These are phyloP conservation scores for Serranus cabrilla DNA, from an alignment of 2,797 vertebrate genomes.

Conservation along the genomic window DNA sequence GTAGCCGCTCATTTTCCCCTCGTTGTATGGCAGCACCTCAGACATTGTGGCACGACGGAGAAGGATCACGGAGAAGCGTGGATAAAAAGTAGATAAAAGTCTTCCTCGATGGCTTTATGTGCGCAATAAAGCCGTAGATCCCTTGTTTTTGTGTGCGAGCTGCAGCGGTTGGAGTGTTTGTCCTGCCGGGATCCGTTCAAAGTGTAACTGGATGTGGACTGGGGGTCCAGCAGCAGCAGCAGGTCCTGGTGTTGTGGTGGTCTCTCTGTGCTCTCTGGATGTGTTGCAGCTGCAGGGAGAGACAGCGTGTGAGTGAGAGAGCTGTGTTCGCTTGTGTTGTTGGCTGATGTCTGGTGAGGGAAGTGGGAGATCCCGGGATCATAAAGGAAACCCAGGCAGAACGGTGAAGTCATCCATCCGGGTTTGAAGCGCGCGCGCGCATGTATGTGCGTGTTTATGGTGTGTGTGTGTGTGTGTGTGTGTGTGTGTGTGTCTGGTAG, in stretches of 20 bases:
- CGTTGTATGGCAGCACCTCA: slow-evolving; percentile 96
- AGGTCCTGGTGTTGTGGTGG: slow-evolving; percentile 50
- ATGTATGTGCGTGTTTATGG: slow-evolving; percentile 32
- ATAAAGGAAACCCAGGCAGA: slow-evolving; percentile 96
- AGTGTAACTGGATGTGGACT: neutral
- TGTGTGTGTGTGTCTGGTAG: slow-evolving; percentile 15
- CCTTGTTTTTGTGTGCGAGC: neutral
- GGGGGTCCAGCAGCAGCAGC: slow-evolving; percentile 1
- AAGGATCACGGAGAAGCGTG: slow-evolving; percentile 20
- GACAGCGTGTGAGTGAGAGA: slow-evolving; percentile 24
- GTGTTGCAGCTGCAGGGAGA: slow-evolving; percentile 58
- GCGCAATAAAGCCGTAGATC: slow-evolving; percentile 55
- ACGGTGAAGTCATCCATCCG: slow-evolving; percentile 98
- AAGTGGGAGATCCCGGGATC: slow-evolving; percentile 93
- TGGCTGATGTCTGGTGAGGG: slow-evolving; percentile 85
- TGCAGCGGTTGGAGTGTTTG: slow-evolving; percentile 18
- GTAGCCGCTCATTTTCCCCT: slow-evolving; percentile 97
- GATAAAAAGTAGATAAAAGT: slow-evolving; percentile 37
- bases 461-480: slow-evolving; percentile 20
- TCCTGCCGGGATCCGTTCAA: slow-evolving; percentile 45
- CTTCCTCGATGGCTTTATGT: slow-evolving; percentile 14
- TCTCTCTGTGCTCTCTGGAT: slow-evolving; percentile 54
- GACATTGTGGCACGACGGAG: slow-evolving; percentile 88
- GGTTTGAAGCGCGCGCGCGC: slow-evolving; percentile 79
- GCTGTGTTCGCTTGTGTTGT: slow-evolving; percentile 77